Evolutionary conservation across 2,888 invertebrate species (phyloP).

Genomic region (Tenodera sinensis): DNA sequence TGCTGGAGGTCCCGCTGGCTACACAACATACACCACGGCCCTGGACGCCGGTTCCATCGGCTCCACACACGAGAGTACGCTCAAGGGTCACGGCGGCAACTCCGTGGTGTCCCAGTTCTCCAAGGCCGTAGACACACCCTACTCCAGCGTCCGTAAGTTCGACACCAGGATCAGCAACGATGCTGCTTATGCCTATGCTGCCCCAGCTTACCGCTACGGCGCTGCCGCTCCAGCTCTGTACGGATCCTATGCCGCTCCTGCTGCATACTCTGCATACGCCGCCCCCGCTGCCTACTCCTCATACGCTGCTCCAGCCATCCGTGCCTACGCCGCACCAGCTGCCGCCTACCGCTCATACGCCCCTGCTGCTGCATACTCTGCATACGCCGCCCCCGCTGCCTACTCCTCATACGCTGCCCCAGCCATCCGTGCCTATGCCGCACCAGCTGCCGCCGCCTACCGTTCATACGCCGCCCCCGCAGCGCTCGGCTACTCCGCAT

Average conservation of each 20-base stretch:
- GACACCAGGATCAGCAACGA: constrained; percentile 29
- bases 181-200: constrained; percentile 23
- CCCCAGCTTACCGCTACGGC: neutral
- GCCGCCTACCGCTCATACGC: neutral
- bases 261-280: constrained; percentile 30
- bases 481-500: neutral
- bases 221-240: constrained; percentile 14
- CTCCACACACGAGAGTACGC: constrained; percentile 29
- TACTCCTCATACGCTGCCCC: constrained; percentile 15
- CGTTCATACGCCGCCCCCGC: constrained; percentile 4
- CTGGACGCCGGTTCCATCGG: constrained; percentile 27
- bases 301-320: constrained; percentile 9
- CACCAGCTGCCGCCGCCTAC: neutral
- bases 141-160: constrained; percentile 30
- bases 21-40: constrained; percentile 29
- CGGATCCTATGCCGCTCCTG: constrained; percentile 36
- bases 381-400: constrained; percentile 18
- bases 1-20: constrained; percentile 31
- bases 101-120: constrained; percentile 30
- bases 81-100: constrained; percentile 29
- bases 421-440: neutral
- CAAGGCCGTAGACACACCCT: constrained; percentile 31
- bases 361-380: constrained; percentile 9
- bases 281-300: constrained; percentile 16
- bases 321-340: neutral